Evolutionary conservation across 2,113 vertebrate genomes (phyloP), one percentile per base, ranked within the genome.

Genomic region (Chlamydotis undulata): DNA sequence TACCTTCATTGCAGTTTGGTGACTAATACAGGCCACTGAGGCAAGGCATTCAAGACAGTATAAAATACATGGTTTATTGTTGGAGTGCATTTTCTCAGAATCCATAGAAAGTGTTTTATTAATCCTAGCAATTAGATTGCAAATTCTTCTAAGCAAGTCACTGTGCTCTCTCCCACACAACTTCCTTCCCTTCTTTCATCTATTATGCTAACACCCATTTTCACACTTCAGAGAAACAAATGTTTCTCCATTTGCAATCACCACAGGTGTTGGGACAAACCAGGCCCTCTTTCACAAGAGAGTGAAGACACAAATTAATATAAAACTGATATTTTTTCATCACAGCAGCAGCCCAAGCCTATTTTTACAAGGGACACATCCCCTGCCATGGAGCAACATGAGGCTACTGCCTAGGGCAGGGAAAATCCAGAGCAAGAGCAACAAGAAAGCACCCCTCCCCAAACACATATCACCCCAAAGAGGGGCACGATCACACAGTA

Each of bases 361-460:
- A 3, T 33, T 56, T 53, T 1, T 1, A n/a, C 1, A 1, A 33
- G 50, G 25, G 6, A 21, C 26, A 56, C 29, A 9, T 14, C 5
- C 23, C 23, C 37, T 15, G 3, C n/a, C 73, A 63, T 13, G 12
- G 17, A 77, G 39, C 14, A 25, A 11, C 31, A 86, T n/a, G 13
- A 63, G 43, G 25, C 25, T 53, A 26, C 26, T 53, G 52, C 52
- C 26, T 26, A 53, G 7, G 26, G 26, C 52, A 53, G 25, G 52
- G 52, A 14, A 28, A 53, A 53, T 13, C 7, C 25, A 53, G 52
- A 53, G 52, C 25, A 53, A 53, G 52, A 28, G 52, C 52, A 53
- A 26, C 14, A 28, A 53, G 14, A 53, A 53, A 53, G 25, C 41
- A 43, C 41, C 41, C 41, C 41, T 43, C 41, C 41, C 41, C 41